These are phyloP conservation scores for Tupaia tana DNA, from an alignment of 2,113 vertebrate genomes.

Conservation along the genomic window DNA sequence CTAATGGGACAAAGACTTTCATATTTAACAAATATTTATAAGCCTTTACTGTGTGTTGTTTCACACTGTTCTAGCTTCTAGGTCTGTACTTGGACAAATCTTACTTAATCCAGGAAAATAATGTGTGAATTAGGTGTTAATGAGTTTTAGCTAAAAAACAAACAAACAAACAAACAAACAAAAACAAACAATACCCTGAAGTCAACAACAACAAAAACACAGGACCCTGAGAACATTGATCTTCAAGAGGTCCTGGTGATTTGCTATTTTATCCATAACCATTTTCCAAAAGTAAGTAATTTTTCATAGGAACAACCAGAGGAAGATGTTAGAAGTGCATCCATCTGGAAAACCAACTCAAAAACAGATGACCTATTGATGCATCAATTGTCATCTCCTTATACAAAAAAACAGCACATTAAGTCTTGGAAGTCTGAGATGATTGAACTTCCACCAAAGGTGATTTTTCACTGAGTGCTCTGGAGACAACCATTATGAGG, in stretches of 20 bases:
- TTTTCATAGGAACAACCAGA: neutral
- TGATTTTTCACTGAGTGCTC: neutral
- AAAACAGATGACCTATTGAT: neutral
- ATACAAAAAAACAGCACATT: neutral
- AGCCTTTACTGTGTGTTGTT: neutral
- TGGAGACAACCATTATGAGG: neutral
- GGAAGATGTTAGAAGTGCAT: neutral
- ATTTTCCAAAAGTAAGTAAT: neutral
- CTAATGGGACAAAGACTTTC: neutral
- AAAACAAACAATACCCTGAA: neutral
- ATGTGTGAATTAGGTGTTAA: neutral
- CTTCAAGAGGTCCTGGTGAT: neutral
- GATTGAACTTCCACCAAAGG: neutral
- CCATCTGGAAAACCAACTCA: neutral
- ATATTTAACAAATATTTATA: neutral
- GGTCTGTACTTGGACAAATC: neutral
- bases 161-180: too few relatives aligned
- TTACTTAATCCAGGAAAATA: slow-evolving; percentile 27
- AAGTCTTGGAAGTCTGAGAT: slow-evolving; percentile 12
- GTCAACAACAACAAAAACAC: too few relatives aligned
- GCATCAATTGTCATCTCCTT: neutral
- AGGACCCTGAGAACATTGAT: neutral
- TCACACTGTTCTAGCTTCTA: neutral
- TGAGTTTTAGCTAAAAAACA: neutral
- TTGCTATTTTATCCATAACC: neutral